Base-by-base conservation (phyloP, 2,888 invertebrate genomes). In the Oeneis ivallda region DNA sequence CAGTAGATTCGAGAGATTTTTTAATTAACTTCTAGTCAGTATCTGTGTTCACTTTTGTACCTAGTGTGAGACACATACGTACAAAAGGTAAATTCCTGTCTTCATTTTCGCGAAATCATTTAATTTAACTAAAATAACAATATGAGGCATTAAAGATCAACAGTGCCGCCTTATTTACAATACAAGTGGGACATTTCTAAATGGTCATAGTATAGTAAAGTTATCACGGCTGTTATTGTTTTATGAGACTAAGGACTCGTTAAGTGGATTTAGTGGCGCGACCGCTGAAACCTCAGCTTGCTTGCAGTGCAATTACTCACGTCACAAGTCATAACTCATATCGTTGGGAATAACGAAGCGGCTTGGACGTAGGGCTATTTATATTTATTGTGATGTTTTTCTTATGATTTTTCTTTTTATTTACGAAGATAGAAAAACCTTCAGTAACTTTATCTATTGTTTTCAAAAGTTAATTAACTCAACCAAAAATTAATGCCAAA, bases 221-320 rank as follows among this genome's bases (percentile, higher is more conserved):
- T 34, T 50, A 43, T 34, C 10, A 53, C 6, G 15, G 17, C 41
- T 19, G 19, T 60, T 64, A 39, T 54, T 45, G 54, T 45, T 54
- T 62, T 45, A 54, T 43, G 47, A n/a, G 13, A 49, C 39, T 37
- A 39, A 19, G n/a, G 60, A 39, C 19, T 50, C 57, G 47, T 47
- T 57, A 63, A 57, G 41, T 50, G 63, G 63, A 64, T 64, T 64
- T 50, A 39, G 26, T 15, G 10, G 15, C 56, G n/a, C 34, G 45
- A 43, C 34, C 52, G 11, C 61, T 39, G 10, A 17, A 53, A 39
- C 53, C 53, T 34, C 43, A 54, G 54, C 34, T 43, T 32, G 26
- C 60, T 49, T 50, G 45, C 47, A 50, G 49, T 50, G 34, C 60
- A 47, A 50, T 60, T 49, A 37, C 37, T 60, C 49, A 60, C 13